A percentile compares a stretch with the other conserved stretches of the same genome.
phyloP scores from a whole-genome alignment of 2,888 invertebrate genomes.

The Dione vanillae region DNA sequence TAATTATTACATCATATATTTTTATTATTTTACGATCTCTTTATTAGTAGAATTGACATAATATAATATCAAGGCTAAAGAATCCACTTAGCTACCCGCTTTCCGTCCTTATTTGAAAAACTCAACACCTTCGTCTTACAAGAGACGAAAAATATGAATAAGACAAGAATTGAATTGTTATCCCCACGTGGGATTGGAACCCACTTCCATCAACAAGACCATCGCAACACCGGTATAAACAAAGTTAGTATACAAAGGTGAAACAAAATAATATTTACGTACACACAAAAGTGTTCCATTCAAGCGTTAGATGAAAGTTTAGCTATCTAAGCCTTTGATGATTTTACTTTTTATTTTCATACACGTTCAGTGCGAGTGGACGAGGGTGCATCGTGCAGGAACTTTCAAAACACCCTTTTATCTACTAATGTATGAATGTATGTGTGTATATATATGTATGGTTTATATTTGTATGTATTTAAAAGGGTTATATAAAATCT shows the following conservation, averaged over 20 bases:
- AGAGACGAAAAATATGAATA: too few species aligned
- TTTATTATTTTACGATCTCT: not conserved
- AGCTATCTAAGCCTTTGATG: constrained; percentile 18
- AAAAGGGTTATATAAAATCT: not conserved
- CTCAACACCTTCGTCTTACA: too few species aligned
- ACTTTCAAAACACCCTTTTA: constrained; percentile 1
- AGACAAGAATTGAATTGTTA: too few species aligned
- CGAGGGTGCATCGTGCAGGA: constrained; percentile 14
- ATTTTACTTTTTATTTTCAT: constrained; percentile 11
- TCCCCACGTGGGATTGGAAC: too few species aligned
- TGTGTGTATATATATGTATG: not conserved
- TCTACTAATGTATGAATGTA: not conserved
- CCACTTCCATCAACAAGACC: too few species aligned
- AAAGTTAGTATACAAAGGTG: too few species aligned
- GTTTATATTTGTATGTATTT: constrained; percentile 9
- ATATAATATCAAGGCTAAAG: not conserved
- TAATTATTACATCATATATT: too few species aligned
- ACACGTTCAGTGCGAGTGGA: constrained; percentile 15
- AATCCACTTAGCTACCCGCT: not conserved
- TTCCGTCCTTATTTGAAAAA: not conserved
- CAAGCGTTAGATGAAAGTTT: constrained; percentile 18
- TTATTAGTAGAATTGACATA: not conserved
- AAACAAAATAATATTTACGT: too few species aligned
- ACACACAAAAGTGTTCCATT: not conserved
- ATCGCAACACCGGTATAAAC: too few species aligned